phyloP scores from a whole-genome alignment of 2,113 vertebrate species.

The Entelurus aequoreus region DNA sequence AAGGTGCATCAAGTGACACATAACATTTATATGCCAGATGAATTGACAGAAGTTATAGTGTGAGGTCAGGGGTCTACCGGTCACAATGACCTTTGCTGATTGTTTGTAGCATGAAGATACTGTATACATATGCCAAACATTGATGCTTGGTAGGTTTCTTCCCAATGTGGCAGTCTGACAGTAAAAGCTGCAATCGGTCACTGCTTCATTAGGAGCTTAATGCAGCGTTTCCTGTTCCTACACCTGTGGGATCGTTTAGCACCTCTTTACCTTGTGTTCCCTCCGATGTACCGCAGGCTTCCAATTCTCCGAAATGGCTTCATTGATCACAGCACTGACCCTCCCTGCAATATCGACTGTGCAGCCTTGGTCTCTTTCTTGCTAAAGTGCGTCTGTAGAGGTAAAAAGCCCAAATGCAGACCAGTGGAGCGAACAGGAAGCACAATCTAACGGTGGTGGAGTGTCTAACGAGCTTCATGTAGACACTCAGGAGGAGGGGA shows the following conservation, averaged over 20 bases:
- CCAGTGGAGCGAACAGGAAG: not conserved
- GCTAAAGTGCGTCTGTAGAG: slow-evolving; percentile 15
- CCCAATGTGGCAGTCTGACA: slow-evolving; percentile 8
- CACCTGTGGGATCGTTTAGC: slow-evolving; percentile 52
- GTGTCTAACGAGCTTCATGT: not conserved
- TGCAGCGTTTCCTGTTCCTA: slow-evolving; percentile 53
- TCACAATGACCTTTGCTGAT: slow-evolving; percentile 18
- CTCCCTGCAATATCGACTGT: slow-evolving; percentile 31
- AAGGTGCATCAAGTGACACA: too few relatives aligned
- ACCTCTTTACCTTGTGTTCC: slow-evolving; percentile 45
- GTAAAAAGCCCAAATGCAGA: not conserved
- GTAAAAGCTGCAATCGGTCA: slow-evolving; percentile 25
- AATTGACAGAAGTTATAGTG: slow-evolving; percentile 14
- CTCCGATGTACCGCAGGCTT: slow-evolving; percentile 42
- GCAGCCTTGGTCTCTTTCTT: slow-evolving; percentile 16
- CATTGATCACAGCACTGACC: slow-evolving; percentile 22
- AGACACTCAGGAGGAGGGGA: not conserved
- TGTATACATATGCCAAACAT: slow-evolving; percentile 4
- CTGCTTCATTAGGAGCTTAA: slow-evolving; percentile 57
- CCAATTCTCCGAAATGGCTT: slow-evolving; percentile 37
- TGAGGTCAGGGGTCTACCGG: slow-evolving; percentile 37
- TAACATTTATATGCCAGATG: slow-evolving; percentile 6
- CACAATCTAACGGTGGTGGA: not conserved
- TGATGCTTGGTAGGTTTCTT: slow-evolving; percentile 12
- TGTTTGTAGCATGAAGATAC: slow-evolving; percentile 12